Conservation (phyloP, 2,797 vertebrate species). For the Notamacropus eugenii region DNA sequence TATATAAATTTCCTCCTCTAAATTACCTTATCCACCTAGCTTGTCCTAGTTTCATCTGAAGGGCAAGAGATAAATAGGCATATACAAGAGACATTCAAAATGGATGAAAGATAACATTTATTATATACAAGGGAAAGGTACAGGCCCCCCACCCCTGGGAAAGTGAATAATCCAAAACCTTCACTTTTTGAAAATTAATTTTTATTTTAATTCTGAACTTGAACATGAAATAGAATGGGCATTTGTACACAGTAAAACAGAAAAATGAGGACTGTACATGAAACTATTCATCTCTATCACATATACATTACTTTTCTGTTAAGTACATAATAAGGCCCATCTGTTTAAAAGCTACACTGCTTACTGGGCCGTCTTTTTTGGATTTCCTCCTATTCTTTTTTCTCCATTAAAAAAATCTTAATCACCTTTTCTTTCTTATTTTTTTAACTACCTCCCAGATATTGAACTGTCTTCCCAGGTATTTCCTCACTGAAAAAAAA, state of each 20-base stretch:
- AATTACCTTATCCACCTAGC: no score
- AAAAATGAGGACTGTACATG: neutral
- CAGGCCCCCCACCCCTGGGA: neutral
- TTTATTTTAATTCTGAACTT: neutral
- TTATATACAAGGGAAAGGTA: neutral
- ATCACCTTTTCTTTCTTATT: neutral
- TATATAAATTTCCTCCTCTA: no score
- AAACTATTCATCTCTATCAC: neutral
- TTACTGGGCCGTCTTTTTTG: neutral
- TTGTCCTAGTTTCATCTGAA: no score
- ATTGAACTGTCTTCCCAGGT: neutral
- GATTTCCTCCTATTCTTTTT: neutral
- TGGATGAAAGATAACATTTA: neutral
- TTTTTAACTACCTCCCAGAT: neutral
- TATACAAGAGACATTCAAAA: neutral
- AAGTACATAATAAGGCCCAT: neutral
- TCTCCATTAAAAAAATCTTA: neutral
- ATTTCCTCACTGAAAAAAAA: neutral
- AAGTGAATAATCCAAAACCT: neutral
- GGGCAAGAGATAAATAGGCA: neutral
- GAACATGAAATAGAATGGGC: neutral
- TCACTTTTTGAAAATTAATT: neutral
- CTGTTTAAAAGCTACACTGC: neutral
- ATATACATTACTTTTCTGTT: neutral
- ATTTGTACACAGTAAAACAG: neutral